Conservation (phyloP, 1,140 invertebrate species). For the Mesaphorura yosii region DNA sequence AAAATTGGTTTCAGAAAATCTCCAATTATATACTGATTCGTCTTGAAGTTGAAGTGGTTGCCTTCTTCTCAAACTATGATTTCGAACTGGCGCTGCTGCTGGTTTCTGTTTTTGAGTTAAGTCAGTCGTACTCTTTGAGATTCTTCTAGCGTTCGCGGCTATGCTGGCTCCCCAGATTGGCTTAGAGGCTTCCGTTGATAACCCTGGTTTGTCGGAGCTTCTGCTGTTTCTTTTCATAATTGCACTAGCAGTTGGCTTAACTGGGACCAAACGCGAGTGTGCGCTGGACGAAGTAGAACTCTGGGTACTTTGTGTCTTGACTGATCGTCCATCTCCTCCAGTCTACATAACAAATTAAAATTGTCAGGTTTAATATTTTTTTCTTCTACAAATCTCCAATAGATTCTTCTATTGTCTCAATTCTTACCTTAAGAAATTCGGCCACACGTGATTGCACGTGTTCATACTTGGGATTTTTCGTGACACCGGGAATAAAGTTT, state of each 20-base stretch:
- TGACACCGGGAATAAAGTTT: constrained; percentile 28
- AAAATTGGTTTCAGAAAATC: constrained; percentile 9
- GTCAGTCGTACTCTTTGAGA: constrained; percentile 4
- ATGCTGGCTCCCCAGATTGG: constrained; percentile 4
- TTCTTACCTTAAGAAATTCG: constrained; percentile 21
- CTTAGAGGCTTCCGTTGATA: constrained; percentile 1
- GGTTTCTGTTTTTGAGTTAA: neutral
- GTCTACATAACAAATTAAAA: no score
- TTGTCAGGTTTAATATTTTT: no score
- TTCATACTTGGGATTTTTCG: constrained; percentile 29
- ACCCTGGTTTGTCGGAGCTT: neutral
- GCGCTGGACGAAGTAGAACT: no score
- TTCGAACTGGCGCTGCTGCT: neutral
- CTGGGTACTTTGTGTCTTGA: no score
- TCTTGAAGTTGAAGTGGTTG: constrained; percentile 10
- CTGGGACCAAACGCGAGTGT: no score
- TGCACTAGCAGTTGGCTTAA: neutral
- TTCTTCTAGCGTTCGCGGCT: neutral
- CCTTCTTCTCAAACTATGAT: neutral
- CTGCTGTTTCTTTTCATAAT: neutral
- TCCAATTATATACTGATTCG: constrained; percentile 31
- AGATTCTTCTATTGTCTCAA: no score
- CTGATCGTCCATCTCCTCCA: no score
- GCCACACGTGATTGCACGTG: constrained; percentile 25
- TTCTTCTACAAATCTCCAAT: no score